Evolutionary conservation across 2,888 invertebrate genomes (phyloP).

Genomic region (Odontocerum albicorne): DNA sequence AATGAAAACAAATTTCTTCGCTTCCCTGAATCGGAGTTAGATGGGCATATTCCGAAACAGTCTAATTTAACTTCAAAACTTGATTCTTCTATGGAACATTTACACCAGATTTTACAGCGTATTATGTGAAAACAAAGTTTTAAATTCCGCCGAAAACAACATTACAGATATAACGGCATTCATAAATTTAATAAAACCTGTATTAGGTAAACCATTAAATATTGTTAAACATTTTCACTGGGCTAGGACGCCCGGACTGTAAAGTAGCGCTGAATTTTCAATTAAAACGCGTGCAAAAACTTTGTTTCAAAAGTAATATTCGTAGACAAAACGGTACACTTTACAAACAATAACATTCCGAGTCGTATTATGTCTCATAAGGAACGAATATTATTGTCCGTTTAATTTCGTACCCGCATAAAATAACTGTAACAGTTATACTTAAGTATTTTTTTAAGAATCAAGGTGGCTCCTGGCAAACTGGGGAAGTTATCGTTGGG

Average conservation of each 20-base stretch:
- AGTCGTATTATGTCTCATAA: slow-evolving; percentile 13
- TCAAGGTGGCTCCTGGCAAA: slow-evolving; percentile 7
- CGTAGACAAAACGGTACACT: not conserved
- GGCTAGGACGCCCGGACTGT: not conserved
- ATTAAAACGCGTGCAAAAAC: slow-evolving; percentile 8
- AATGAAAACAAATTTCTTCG: too few species aligned
- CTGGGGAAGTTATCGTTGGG: slow-evolving; percentile 31
- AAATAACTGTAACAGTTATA: slow-evolving; percentile 24
- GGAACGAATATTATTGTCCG: slow-evolving; percentile 24
- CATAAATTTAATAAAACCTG: not conserved
- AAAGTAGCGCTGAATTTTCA: slow-evolving; percentile 10
- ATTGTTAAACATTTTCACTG: slow-evolving; percentile 7
- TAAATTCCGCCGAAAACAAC: not conserved
- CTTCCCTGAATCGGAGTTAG: too few species aligned
- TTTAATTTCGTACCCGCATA: slow-evolving; percentile 18
- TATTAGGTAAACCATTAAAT: slow-evolving; percentile 6
- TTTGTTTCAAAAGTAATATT: slow-evolving; percentile 3
- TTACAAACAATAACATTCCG: slow-evolving; percentile 10
- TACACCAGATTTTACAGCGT: slow-evolving; percentile 3
- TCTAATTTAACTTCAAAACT: slow-evolving; percentile 5
- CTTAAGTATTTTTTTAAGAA: slow-evolving; percentile 25
- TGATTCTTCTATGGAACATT: slow-evolving; percentile 6
- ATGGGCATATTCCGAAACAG: too few species aligned
- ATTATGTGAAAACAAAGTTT: slow-evolving; percentile 6
- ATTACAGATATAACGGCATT: not conserved